Evolutionary conservation across 2,797 vertebrate genomes (phyloP).

Genomic region (Tinamus major): DNA sequence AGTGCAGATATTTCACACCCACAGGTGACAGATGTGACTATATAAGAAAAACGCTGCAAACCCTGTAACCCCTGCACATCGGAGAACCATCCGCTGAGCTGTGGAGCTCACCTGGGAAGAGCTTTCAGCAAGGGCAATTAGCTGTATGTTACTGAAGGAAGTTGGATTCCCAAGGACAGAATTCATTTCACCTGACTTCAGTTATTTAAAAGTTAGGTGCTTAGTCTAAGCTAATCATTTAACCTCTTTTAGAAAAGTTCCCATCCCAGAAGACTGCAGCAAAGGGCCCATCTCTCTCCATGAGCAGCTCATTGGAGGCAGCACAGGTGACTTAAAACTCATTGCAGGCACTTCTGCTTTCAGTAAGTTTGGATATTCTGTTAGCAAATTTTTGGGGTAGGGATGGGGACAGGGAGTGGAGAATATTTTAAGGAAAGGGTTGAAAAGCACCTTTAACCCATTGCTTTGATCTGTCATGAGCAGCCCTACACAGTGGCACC

Average conservation of each 20-base stretch:
- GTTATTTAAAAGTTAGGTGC: neutral
- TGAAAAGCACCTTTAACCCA: neutral
- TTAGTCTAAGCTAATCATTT: neutral
- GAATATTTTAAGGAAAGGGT: neutral
- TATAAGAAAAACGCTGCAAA: slow-evolving; percentile 13
- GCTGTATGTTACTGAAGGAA: neutral
- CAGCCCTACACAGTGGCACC: neutral
- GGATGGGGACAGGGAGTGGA: neutral
- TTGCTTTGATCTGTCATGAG: neutral
- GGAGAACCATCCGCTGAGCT: neutral
- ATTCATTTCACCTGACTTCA: neutral
- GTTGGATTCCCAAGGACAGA: neutral
- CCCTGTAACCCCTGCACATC: neutral
- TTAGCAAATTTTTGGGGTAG: neutral
- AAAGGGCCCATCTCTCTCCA: neutral
- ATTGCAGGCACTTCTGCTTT: neutral
- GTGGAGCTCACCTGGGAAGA: neutral
- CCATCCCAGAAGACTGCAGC: neutral
- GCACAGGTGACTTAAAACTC: neutral
- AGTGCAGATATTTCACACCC: neutral
- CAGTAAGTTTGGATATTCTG: neutral
- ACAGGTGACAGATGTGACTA: neutral
- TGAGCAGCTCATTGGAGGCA: neutral
- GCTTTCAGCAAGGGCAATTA: neutral
- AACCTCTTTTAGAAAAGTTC: neutral